Base-by-base conservation (phyloP, 64 coral and sea anemone species). In the Exaiptasia diaphana region DNA sequence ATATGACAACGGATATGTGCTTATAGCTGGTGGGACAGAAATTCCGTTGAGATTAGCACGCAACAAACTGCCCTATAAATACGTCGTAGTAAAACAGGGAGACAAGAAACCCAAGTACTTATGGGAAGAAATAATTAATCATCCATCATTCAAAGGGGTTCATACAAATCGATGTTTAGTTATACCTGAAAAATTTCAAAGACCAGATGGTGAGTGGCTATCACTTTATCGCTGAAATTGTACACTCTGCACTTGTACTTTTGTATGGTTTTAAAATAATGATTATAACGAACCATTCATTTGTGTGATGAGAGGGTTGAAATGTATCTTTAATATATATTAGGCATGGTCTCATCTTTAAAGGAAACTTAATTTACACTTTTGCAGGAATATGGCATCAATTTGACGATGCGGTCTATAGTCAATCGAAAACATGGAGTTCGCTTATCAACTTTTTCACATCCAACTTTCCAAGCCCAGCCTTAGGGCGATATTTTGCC, bases 401-500 rank as follows among this genome's bases (percentile, higher is more conserved):
- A 43, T 83, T 71, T 21, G 80, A 83, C 37, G 80, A 83, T 38
- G 80, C 44, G n/a, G 17, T 83, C 50, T 83, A 58, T 24, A 83
- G 80, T 53, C 13, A 57, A 43, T 67, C 65, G 6, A 14, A 67
- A 1, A 40, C 70, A 1, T 72, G n/a, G 64, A 67, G 42, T 23
- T 58, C 37, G 18, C 11, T 83, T 43, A 8, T 35, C 12, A 83
- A 24, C n/a, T 10, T 4, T 0, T 15, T 83, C 29, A 46, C 67
- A 8, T 4, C 4, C 10, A 18, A 38, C 21, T 30, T 12, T 12
- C n/a, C n/a, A n/a, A n/a, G n/a, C n/a, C 80, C 80, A 31, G 80
- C 17, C 0, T 64, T 71, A 36, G 80, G 80, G 4, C 80, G 80
- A 27, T 49, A 41, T 21, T 12, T 72, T 45, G 67, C 80, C 1